Evolutionary conservation across 2,888 invertebrate species (phyloP), one percentile per base, ranked within the genome.

Genomic region (Calameuta filiformis): DNA sequence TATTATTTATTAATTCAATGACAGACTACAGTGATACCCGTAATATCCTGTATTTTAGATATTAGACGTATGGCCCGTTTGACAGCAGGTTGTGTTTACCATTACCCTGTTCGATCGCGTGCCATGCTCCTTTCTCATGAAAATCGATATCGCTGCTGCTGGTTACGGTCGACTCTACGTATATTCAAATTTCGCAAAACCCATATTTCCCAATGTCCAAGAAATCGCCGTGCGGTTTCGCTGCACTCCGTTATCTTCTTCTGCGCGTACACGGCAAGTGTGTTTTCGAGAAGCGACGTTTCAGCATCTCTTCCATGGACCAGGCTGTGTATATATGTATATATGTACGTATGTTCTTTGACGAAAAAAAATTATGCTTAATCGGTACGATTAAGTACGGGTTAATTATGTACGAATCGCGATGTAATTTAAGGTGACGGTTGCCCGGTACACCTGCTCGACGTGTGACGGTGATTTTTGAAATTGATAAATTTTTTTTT

Each of bases 81-180:
- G 56, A 56, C 56, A 56, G 56, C 23, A 9, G 56, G 23, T 56
- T 23, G 56, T 71, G 71, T 34, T 71, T 71, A 71, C 12, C 31
- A 33, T 34, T 71, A 11, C 12, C 23, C 71, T 1, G 23, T 71
- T 71, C 71, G 71, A 71, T 71, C 71, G 71, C 71, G 71, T 71
- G 71, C 71, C 12, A 34, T 34, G 71, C 15, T 71, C 31, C 31
- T 71, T 23, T 71, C 12, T 6, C 33, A 1, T 34, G 31, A 2
- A 23, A 71, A 71, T 71, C 71, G 71, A 71, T 71, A 71, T 71
- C 71, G 86, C 86, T 81, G 86, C 86, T 81, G 87, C 87, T 82
- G 85, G 85, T 86, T 88, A 84, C 85, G 83, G 81, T 81, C 85
- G 87, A 85, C 83, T 86, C 84, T 1, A 84, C 83, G 83, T 84